Conservation (phyloP, 2,797 vertebrate species). For the Psittacula derbiana region DNA sequence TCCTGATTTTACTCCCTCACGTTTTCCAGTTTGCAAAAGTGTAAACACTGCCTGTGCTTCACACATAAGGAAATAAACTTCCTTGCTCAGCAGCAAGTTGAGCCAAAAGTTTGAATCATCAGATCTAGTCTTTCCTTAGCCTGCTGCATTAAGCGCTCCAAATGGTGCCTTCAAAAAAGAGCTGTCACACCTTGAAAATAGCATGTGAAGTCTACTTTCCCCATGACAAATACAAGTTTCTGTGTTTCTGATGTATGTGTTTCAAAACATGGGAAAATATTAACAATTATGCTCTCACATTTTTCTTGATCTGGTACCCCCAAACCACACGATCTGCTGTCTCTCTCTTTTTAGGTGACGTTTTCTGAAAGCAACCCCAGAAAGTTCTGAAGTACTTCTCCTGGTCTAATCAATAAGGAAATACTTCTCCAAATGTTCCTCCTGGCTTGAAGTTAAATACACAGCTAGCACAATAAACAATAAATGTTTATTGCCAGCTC, state of each 20-base stretch:
- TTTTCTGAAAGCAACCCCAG: background rate
- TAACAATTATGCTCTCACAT: background rate
- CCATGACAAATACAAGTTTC: background rate
- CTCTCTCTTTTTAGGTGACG: background rate
- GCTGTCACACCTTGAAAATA: background rate
- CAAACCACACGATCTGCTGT: background rate
- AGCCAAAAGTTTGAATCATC: background rate
- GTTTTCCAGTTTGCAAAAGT: background rate
- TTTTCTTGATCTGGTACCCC: background rate
- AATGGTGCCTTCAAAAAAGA: background rate
- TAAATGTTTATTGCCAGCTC: background rate
- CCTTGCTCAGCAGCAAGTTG: background rate
- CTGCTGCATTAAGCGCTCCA: background rate
- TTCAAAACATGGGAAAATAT: background rate
- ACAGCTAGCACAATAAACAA: background rate
- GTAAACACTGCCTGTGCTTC: background rate
- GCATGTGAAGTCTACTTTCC: background rate
- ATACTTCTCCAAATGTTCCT: background rate
- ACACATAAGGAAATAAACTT: background rate
- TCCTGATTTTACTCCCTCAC: background rate
- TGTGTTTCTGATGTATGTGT: background rate
- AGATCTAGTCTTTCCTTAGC: background rate
- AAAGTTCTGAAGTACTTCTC: background rate
- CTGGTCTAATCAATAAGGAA: background rate
- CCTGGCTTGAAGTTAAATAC: background rate